phyloP scores from a whole-genome alignment of 2,888 invertebrate species.

The Plebejus melissa region DNA sequence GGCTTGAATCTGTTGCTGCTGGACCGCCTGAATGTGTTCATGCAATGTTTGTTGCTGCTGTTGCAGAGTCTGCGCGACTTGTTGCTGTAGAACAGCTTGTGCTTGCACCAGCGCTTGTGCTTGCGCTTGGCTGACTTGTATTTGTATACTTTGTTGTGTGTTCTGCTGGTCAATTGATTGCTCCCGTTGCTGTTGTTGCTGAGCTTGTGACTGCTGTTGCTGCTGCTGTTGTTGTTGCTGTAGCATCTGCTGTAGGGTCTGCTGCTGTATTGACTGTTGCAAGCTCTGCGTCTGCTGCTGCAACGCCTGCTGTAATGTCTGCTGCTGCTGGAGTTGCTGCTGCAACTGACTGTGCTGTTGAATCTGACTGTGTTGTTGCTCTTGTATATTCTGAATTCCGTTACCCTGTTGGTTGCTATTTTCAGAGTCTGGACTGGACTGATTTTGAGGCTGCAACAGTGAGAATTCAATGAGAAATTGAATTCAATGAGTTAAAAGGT shows the following conservation, averaged over 20 bases:
- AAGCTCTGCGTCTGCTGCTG: constrained; percentile 49
- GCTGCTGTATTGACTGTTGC: constrained; percentile 53
- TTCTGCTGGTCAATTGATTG: constrained; percentile 45
- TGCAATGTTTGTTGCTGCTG: constrained; percentile 70
- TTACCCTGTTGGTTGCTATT: constrained; percentile 71
- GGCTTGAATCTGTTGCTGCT: constrained; percentile 73
- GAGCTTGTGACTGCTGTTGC: constrained; percentile 46
- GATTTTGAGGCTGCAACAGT: constrained; percentile 72
- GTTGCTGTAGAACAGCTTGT: constrained; percentile 68
- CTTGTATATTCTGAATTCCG: constrained; percentile 63
- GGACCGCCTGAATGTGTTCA: constrained; percentile 69
- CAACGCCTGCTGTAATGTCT: constrained; percentile 49
- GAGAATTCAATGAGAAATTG: neutral
- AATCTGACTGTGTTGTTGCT: constrained; percentile 63
- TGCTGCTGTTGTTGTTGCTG: constrained; percentile 53
- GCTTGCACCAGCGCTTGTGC: constrained; percentile 70
- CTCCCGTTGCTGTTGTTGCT: constrained; percentile 49
- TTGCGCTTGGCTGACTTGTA: constrained; percentile 70
- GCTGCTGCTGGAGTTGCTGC: constrained; percentile 69
- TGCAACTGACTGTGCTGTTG: constrained; percentile 57
- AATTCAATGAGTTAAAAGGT: neutral
- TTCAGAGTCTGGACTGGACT: constrained; percentile 67
- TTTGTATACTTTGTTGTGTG: constrained; percentile 57
- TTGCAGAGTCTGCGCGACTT: constrained; percentile 68
- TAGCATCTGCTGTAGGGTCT: constrained; percentile 50